Percentiles rank a stretch among this genome's conserved stretches.
phyloP scores from a whole-genome alignment of 2,113 vertebrate genomes.

The Acinonyx jubatus region DNA sequence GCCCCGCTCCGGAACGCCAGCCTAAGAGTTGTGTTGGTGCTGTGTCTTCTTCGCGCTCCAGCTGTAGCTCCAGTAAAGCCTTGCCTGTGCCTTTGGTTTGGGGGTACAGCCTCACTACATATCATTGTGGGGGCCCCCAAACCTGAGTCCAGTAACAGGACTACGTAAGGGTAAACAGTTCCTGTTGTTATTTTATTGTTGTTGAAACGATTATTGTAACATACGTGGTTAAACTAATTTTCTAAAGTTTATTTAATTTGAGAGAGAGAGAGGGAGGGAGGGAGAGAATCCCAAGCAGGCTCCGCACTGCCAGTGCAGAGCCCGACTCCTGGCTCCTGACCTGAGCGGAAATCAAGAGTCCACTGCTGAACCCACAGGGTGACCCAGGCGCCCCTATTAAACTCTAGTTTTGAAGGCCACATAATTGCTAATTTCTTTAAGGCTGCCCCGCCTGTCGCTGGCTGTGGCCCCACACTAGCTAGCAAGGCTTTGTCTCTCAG shows the following conservation, averaged over 20 bases:
- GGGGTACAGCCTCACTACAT: not conserved
- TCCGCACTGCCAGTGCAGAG: no score
- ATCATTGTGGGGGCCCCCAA: not conserved
- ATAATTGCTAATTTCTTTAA: not conserved
- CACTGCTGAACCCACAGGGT: no score
- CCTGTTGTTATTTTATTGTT: not conserved
- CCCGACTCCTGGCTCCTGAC: no score
- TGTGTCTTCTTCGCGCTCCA: not conserved
- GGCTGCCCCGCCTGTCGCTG: not conserved
- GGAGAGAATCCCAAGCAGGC: no score
- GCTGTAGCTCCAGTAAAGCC: not conserved
- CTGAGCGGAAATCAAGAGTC: no score
- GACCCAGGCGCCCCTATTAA: no score
- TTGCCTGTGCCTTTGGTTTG: not conserved
- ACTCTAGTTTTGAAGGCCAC: not conserved
- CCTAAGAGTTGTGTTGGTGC: not conserved
- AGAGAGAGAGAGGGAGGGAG: no score
- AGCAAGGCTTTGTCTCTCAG: not conserved
- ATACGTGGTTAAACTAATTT: not conserved
- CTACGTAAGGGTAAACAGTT: fast-evolving
- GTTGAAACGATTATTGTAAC: not conserved
- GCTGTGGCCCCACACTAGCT: not conserved
- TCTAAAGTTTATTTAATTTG: no score
- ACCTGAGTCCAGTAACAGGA: not conserved
- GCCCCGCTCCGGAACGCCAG: not conserved